Base-by-base conservation (phyloP, 2,888 invertebrate species). In the Parochlus steinenii region DNA sequence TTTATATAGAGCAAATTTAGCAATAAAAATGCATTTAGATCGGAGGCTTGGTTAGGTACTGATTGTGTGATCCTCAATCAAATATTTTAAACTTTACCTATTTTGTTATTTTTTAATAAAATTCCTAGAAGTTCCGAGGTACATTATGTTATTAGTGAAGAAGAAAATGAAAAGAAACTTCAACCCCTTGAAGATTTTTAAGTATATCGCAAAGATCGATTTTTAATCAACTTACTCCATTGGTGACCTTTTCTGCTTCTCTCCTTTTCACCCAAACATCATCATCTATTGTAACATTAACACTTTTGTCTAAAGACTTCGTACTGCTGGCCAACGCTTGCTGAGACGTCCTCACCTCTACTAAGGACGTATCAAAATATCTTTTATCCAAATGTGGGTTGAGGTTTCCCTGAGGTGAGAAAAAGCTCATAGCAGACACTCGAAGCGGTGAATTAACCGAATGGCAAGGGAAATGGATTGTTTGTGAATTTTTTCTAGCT, bases 311-410 rank as follows among this genome's bases (percentile, higher is more conserved):
- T 16, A 57, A 45, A 19, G 55, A 52, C 31, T 47, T 43, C 34
- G 47, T 51, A 45, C 55, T 57, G 29, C 32, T 41, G 10, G 74
- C 74, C 23, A 51, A 47, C 5, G 55, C 45, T 12, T 26, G 27
- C 37, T 67, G 69, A 45, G 74, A 75, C n/a, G 34, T 25, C 52
- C 79, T 77, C 58, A 83, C 79, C 58, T 80, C 81, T 46, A 83
- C 74, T 44, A 83, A 62, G 42, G 80, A 79, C 45, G 75, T 74
- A 58, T 83, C 83, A 52, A 83, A 83, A 63, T 79, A 85, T 43
- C 74, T 65, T 50, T 76, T 76, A 56, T 82, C 81, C 42, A 74
- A 65, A 56, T 83, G 83, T 3, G 74, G 75, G 4, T 22, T 32
- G n/a, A 44, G 26, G 4, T 45, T 40, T 6, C 46, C 45, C 25